Evolutionary conservation across 2,113 vertebrate species (phyloP), one percentile per base, ranked within the genome.

Genomic region (Chinchilla lanigera): DNA sequence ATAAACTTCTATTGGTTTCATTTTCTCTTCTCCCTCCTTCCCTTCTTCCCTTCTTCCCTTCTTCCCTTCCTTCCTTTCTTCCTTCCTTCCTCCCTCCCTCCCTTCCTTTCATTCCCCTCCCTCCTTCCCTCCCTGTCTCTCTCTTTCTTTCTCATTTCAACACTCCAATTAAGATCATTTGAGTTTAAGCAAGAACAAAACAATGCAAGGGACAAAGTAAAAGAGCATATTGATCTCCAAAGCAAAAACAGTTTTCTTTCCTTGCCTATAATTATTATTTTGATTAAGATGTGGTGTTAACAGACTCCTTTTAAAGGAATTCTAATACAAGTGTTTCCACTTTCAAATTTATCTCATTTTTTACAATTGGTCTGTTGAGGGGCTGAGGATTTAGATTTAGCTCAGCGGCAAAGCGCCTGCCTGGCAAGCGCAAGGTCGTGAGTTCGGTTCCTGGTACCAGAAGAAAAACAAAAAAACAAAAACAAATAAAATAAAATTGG

Each of bases 311-410:
- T 95, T 73, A 75, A 90, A 71, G 50, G 11, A 54, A 80, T 89
- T 86, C 5, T 75, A 67, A 75, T 90, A 44, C 7, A 80, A 88
- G 35, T 61, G 3, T 71, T 69, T 69, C 16, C 10, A 22, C 78
- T 94, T 96, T 13, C 47, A 86, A 61, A 41, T 92, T 69, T 52
- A 54, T 54, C 50, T 93, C 16, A 47, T 93, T 38, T 47, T 97
- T 90, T 92, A 4, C 86, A 24, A 73, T 90, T 90, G n/a, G n/a
- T n/a, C n/a, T n/a, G n/a, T n/a, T n/a, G n/a, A n/a, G n/a, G n/a
- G n/a, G n/a, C n/a, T n/a, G n/a, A n/a, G n/a, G n/a, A n/a, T n/a
- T n/a, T n/a, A n/a, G n/a, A n/a, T n/a, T n/a, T n/a, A n/a, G n/a
- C n/a, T n/a, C n/a, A n/a, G n/a, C n/a, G n/a, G n/a, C n/a, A n/a